A percentile compares a stretch with the other conserved stretches of the same genome.
These are phyloP conservation scores for Leuciscus idus DNA, from an alignment of 2,113 vertebrate species.

Conservation along the genomic window DNA sequence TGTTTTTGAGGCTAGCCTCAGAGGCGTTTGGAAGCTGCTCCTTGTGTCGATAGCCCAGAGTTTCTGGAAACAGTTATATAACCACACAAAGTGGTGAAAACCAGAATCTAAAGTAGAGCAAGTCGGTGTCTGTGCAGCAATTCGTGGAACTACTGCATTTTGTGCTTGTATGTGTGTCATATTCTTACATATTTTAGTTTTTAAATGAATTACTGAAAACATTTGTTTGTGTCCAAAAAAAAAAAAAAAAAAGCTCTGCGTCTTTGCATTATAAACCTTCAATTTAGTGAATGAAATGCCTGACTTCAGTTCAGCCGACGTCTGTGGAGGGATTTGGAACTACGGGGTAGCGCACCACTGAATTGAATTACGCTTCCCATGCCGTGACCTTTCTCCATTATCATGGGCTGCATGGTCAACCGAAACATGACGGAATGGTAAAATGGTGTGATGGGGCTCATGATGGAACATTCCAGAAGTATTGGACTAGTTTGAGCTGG, in stretches of 20 bases:
- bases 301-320: constrained; percentile 12
- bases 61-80: constrained; percentile 61
- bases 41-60: constrained; percentile 43
- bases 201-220: constrained; percentile 18
- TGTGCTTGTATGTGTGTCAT: constrained; percentile 23
- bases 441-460: background rate
- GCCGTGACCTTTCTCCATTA: constrained; percentile 20
- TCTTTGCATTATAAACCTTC: constrained; percentile 2
- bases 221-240: background rate
- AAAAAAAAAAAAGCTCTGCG: background rate
- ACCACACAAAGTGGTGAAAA: constrained; percentile 49
- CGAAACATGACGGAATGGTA: constrained; percentile 6
- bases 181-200: constrained; percentile 13
- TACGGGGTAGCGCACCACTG: constrained; percentile 4
- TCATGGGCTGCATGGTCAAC: background rate
- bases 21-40: constrained; percentile 51
- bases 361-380: constrained; percentile 20
- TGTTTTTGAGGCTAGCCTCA: constrained; percentile 54
- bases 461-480: constrained; percentile 18
- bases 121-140: constrained; percentile 21
- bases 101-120: constrained; percentile 39
- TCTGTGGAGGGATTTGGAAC: constrained; percentile 18
- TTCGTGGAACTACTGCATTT: constrained; percentile 41
- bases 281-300: constrained; percentile 8
- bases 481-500: constrained; percentile 2